Base-by-base conservation (phyloP, 2,113 vertebrate genomes). In the Gopherus flavomarginatus region DNA sequence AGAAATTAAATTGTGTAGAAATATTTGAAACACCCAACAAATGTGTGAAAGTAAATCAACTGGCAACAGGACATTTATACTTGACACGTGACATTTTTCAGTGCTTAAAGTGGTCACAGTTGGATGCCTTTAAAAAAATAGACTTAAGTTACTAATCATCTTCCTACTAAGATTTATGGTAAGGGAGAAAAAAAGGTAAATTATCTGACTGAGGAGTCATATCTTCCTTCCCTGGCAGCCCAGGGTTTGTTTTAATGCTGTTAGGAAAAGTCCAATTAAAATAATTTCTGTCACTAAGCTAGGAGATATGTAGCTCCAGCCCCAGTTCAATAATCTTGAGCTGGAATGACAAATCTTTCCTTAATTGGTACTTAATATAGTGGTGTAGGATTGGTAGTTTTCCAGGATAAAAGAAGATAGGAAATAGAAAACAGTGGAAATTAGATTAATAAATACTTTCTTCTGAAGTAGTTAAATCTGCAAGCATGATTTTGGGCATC, bases 191-290 rank as follows among this genome's bases (percentile, higher is more conserved):
- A 97, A 92, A 97, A 96, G 98, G 98, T 97, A 98, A 98, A 97
- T 98, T 98, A 97, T 98, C 98, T 98, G 97, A 97, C 94, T 96
- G 91, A 97, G 94, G 97, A 98, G 92, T 95, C 95, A 96, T 98
- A 98, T 97, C 97, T 98, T 97, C 98, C 97, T 97, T 98, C 96
- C 91, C 94, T 97, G 97, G 92, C 94, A 97, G 96, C 81, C 80
- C 24, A 97, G 95, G 95, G 95, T 97, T 97, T 97, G 91, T 98
- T 98, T 98, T 98, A 98, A 98, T 2, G 1, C 96, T 97, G 96
- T 96, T 98, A 95, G 96, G 87, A 96, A 97, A 97, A 94, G 96
- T 96, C 96, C 98, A 98, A 98, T 98, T 98, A 98, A 98, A 98
- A 97, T 96, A 98, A 98, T 98, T 98, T 98, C 97, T 98, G 89